phyloP scores from a whole-genome alignment of 2,797 vertebrate species.

The Peromyscus attwateri region DNA sequence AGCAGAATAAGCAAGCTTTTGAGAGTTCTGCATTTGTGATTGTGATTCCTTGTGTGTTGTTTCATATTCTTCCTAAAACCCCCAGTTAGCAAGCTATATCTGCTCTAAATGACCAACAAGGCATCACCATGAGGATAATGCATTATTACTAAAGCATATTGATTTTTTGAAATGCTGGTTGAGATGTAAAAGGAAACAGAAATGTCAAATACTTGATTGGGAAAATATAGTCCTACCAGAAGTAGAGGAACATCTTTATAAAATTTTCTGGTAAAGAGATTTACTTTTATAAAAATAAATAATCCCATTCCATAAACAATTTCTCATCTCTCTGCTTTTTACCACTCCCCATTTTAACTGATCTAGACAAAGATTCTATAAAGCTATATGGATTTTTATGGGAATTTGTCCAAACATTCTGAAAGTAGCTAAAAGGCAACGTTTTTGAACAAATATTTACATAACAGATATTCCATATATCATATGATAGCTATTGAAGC shows the following conservation, averaged over 20 bases:
- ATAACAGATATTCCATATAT: constrained; percentile 70
- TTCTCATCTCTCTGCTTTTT: constrained; percentile 26
- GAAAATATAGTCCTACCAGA: constrained; percentile 17
- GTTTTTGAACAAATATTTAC: constrained; percentile 76
- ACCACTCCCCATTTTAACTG: not conserved
- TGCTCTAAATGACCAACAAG: constrained; percentile 68
- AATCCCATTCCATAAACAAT: constrained; percentile 8
- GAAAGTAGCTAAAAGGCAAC: constrained; percentile 62
- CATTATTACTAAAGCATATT: constrained; percentile 80
- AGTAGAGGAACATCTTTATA: constrained; percentile 36
- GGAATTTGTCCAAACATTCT: constrained; percentile 69
- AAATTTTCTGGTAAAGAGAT: constrained; percentile 45
- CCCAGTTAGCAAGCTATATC: constrained; percentile 53
- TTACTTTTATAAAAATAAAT: constrained; percentile 57
- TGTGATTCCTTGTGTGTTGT: constrained; percentile 43
- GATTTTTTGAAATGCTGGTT: constrained; percentile 68
- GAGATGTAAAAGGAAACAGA: constrained; percentile 59
- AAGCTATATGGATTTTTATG: constrained; percentile 75
- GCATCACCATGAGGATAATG: constrained; percentile 68
- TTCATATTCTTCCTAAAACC: constrained; percentile 47
- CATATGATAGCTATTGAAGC: not conserved
- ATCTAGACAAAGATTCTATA: constrained; percentile 59
- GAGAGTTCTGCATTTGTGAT: not conserved
- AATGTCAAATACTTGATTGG: constrained; percentile 64
- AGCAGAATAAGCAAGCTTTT: not conserved